phyloP scores from a whole-genome alignment of 2,113 vertebrate species.

The Corvus moneduloides region DNA sequence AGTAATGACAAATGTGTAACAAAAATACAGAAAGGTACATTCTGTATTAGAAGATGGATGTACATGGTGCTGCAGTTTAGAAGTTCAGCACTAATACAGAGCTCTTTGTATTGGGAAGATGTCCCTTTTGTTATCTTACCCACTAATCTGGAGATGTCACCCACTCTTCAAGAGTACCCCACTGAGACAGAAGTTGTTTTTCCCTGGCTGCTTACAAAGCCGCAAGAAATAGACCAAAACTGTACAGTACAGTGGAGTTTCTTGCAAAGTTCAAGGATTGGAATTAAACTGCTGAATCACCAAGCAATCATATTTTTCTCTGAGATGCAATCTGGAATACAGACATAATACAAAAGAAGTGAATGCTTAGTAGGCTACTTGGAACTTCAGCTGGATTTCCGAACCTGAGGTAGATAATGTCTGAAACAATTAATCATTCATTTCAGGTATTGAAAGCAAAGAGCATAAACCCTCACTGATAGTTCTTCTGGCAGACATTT shows the following conservation, averaged over 20 bases:
- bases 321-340: neutral
- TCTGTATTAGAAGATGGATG: neutral
- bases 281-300: conserved; percentile 18
- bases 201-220: neutral
- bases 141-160: neutral
- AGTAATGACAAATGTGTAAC: neutral
- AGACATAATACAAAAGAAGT: neutral
- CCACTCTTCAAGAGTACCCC: neutral
- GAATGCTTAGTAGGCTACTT: neutral
- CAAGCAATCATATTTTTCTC: neutral
- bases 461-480: neutral
- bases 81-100: neutral
- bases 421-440: conserved; percentile 10
- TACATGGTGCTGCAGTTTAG: neutral
- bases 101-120: neutral
- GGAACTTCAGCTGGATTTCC: neutral
- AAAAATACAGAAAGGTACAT: neutral
- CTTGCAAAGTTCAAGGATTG: neutral
- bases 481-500: neutral
- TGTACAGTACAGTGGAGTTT: neutral
- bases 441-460: neutral
- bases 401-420: neutral
- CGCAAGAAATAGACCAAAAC: neutral
- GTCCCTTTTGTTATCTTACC: neutral
- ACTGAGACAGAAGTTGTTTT: neutral